These are phyloP conservation scores for Zaprionus gabonicus DNA, from an alignment of 1,140 invertebrate species.

Conservation along the genomic window DNA sequence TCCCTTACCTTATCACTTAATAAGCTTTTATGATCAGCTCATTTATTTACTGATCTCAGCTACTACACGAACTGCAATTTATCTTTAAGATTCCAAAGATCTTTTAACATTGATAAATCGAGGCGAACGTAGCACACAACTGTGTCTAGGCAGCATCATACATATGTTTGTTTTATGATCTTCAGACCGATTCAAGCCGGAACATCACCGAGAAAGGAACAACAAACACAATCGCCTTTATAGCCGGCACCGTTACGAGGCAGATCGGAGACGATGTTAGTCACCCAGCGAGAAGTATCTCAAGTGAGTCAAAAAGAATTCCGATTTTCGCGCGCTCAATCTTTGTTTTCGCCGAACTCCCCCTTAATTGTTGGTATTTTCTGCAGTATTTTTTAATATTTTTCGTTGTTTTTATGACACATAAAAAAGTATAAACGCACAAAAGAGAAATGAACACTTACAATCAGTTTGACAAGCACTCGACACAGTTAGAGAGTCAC, in stretches of 20 bases:
- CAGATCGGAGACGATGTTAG: constrained; percentile 43
- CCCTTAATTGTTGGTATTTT: constrained; percentile 38
- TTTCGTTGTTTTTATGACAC: constrained; percentile 4
- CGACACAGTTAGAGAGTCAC: constrained; percentile 37
- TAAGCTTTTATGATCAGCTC: neutral
- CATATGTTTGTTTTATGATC: neutral
- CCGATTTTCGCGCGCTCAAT: neutral
- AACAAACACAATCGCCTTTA: constrained; percentile 26
- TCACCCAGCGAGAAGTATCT: constrained; percentile 42
- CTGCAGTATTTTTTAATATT: constrained; percentile 6
- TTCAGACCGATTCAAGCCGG: neutral
- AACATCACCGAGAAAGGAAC: constrained; percentile 6
- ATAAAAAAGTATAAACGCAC: neutral
- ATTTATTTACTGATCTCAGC: neutral
- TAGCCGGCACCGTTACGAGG: constrained; percentile 48
- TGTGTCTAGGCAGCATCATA: neutral
- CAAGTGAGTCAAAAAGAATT: constrained; percentile 22
- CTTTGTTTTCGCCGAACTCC: neutral
- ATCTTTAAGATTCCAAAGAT: neutral
- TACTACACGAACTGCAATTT: neutral
- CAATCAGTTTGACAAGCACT: constrained; percentile 35
- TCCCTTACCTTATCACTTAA: neutral
- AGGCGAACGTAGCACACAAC: too few species aligned
- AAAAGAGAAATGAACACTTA: constrained; percentile 38
- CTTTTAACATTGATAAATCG: constrained; percentile 4